Evolutionary conservation across 1,140 invertebrate genomes (phyloP).

Genomic region (Brachionus rubens): DNA sequence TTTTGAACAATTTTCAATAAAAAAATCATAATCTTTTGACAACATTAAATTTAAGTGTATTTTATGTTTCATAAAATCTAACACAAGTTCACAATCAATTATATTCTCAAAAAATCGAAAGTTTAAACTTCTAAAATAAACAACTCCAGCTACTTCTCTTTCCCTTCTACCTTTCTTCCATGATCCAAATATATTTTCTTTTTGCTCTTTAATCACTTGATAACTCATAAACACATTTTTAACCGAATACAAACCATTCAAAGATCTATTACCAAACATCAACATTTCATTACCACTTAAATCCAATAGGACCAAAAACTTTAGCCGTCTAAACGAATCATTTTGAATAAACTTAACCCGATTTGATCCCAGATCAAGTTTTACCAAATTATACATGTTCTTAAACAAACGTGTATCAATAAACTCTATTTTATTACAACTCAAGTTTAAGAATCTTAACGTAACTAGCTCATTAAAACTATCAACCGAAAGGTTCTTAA

Average conservation of each 20-base stretch:
- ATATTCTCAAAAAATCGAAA: not conserved
- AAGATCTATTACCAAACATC: not conserved
- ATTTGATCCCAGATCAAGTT: not conserved
- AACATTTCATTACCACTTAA: not conserved
- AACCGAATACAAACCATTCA: not conserved
- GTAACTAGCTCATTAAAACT: not conserved
- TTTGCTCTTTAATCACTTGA: not conserved
- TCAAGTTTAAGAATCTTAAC: not conserved
- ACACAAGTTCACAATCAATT: not conserved
- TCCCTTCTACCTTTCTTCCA: not conserved
- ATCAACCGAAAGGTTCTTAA: not conserved
- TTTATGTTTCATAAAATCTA: not conserved
- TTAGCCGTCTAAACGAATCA: not conserved
- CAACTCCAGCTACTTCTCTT: not conserved
- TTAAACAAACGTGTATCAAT: not conserved
- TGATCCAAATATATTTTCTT: not conserved
- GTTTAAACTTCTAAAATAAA: not conserved
- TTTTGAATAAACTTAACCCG: not conserved
- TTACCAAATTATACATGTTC: not conserved
- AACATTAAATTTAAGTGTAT: not conserved
- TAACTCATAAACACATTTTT: not conserved
- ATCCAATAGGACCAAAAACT: not conserved
- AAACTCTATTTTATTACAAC: not conserved
- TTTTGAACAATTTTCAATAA: constrained; percentile 13
- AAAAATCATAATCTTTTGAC: not conserved